phyloP scores from a whole-genome alignment of 2,797 vertebrate genomes.

The Manis javanica region DNA sequence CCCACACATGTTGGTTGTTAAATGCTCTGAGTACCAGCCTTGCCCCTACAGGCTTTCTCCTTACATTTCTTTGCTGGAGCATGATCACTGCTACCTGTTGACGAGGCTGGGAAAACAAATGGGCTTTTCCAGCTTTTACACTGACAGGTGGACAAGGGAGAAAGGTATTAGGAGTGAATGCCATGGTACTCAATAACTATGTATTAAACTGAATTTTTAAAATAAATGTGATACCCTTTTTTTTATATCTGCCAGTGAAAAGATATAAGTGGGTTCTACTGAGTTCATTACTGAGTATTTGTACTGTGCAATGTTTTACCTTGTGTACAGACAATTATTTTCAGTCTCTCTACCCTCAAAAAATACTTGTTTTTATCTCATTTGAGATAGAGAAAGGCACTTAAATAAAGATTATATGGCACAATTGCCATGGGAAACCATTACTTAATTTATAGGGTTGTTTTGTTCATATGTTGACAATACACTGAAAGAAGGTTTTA shows the following conservation, averaged over 20 bases:
- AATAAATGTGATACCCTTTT: not conserved
- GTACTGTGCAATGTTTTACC: not conserved
- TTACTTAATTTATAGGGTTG: not conserved
- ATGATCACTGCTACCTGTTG: not conserved
- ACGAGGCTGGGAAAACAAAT: not conserved
- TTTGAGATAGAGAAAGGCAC: slow-evolving; percentile 7
- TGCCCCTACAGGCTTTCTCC: not conserved
- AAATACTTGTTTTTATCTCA: not conserved
- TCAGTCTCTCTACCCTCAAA: not conserved
- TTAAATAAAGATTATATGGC: not conserved
- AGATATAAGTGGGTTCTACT: not conserved
- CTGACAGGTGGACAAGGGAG: not conserved
- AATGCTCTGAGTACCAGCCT: not conserved
- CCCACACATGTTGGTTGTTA: not conserved
- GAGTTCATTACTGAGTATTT: not conserved
- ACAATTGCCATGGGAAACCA: not conserved
- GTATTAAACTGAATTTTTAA: not conserved
- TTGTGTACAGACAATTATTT: not conserved
- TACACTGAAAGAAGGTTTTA: not conserved
- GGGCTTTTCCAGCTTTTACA: not conserved
- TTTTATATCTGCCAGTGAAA: not conserved
- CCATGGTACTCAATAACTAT: not conserved
- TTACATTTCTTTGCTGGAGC: not conserved
- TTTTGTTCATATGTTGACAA: not conserved
- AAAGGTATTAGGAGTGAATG: not conserved